phyloP scores from a whole-genome alignment of 2,888 invertebrate species.

The Drosophila bunnanda region DNA sequence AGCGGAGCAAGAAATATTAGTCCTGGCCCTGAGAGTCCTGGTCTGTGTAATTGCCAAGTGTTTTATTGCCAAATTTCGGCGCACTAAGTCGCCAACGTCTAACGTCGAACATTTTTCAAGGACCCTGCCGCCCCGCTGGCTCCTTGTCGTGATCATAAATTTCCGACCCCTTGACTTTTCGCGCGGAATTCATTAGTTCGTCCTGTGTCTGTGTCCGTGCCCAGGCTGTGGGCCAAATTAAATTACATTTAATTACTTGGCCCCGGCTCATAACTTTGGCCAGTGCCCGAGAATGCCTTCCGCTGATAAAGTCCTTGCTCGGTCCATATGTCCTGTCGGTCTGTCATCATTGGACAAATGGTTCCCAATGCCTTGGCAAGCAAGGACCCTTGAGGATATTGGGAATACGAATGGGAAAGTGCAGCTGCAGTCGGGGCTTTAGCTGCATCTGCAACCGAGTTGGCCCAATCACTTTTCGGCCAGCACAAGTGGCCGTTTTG shows the following conservation, averaged over 20 bases:
- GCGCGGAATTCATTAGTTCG: slow-evolving; percentile 78
- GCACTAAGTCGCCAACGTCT: slow-evolving; percentile 71
- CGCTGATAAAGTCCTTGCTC: slow-evolving; percentile 30
- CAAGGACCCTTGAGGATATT: slow-evolving; percentile 35
- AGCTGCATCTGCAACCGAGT: slow-evolving; percentile 35
- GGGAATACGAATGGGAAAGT: slow-evolving; percentile 19
- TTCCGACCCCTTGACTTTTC: slow-evolving; percentile 73
- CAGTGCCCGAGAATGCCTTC: slow-evolving; percentile 39
- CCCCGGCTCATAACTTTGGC: slow-evolving; percentile 62
- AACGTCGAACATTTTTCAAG: slow-evolving; percentile 79
- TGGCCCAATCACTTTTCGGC: slow-evolving; percentile 41
- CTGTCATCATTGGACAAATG: slow-evolving; percentile 73
- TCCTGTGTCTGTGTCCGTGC: slow-evolving; percentile 47
- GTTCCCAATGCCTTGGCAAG: slow-evolving; percentile 24
- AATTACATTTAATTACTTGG: slow-evolving; percentile 77
- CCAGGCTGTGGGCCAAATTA: slow-evolving; percentile 65
- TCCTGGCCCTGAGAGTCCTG: slow-evolving; percentile 15
- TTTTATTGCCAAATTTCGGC: slow-evolving; percentile 78
- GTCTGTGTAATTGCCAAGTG: slow-evolving; percentile 74
- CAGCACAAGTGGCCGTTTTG: slow-evolving; percentile 35
- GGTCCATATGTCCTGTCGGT: slow-evolving; percentile 34
- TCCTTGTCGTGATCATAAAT: slow-evolving; percentile 63
- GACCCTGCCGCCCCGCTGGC: slow-evolving; percentile 28
- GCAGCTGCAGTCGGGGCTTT: slow-evolving; percentile 47
- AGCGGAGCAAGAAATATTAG: slow-evolving; percentile 31